Base-by-base conservation (phyloP, 1,140 invertebrate genomes). In the Apis mellifera region DNA sequence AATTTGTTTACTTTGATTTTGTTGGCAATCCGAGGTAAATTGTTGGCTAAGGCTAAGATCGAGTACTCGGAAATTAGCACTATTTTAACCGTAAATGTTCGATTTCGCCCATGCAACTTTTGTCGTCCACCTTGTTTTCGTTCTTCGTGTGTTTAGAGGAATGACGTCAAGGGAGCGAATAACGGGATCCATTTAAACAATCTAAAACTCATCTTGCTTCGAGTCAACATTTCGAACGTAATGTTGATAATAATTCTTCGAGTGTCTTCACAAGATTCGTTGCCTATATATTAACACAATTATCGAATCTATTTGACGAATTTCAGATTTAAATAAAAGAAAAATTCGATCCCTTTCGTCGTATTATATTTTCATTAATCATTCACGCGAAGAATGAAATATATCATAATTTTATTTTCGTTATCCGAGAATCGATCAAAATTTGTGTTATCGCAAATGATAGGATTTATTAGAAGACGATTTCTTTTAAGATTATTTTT, bases 21-120 rank as follows among this genome's bases (percentile, higher is more conserved):
- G 23, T 57, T 72, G 70, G 70, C 70, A 72, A 42, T 50, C n/a
- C 2, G n/a, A n/a, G 23, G 12, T 19, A 9, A 26, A 11, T 19
- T 21, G 70, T 72, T 72, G 70, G 70, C 70, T 32, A 32, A 54
- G 70, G 12, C 19, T 12, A n/a, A n/a, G 70, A 57, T 57, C 48
- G 55, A n/a, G 3, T 52, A 62, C 19, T 19, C 15, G 11, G 73
- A 75, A 62, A 62, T 75, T 62, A 62, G 59, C 57, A 50, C 73
- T 62, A n/a, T 75, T 75, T 72, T 72, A 48, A 17, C 48, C 19
- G 78, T 80, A 64, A 71, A 64, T 60, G 21, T 42, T 42, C 50
- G 73, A 62, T 62, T 26, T 52, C 73, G 23, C 11, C n/a, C 32
- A 48, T 59, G 52, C 52, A n/a, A 15, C 42, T 50, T n/a, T n/a